Conservation (phyloP, 2,113 vertebrate genomes). For the Ranitomeya imitator region DNA sequence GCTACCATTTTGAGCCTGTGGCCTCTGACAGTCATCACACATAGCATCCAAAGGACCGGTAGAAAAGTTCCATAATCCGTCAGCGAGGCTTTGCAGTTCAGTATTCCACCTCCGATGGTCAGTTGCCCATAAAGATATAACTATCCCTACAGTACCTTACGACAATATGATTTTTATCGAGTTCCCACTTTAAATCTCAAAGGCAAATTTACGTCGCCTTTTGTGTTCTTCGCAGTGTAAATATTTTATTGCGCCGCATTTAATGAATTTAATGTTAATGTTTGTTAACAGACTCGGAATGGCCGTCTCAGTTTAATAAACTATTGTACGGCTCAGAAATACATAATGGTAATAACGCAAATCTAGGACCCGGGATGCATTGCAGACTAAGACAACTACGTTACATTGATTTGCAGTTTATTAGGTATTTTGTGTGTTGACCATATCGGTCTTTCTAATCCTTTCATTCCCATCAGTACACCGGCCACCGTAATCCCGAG, state of each 20-base stretch:
- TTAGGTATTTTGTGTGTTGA: background rate
- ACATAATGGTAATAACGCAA: background rate
- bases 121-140: too few relatives aligned
- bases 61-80: too few relatives aligned
- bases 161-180: background rate
- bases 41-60: too few relatives aligned
- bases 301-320: background rate
- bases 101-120: too few relatives aligned
- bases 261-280: background rate
- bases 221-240: background rate
- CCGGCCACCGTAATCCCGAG: background rate
- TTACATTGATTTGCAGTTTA: constrained; percentile 24
- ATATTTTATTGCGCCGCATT: background rate
- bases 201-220: background rate
- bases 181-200: background rate
- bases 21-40: too few relatives aligned
- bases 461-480: background rate
- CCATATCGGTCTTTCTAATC: background rate
- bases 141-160: background rate
- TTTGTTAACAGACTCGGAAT: constrained; percentile 1
- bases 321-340: background rate
- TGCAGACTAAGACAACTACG: background rate
- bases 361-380: background rate
- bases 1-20: too few relatives aligned
- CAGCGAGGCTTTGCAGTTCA: too few relatives aligned